phyloP scores from a whole-genome alignment of 2,888 invertebrate species.

The Drosophila suboccidentalis region DNA sequence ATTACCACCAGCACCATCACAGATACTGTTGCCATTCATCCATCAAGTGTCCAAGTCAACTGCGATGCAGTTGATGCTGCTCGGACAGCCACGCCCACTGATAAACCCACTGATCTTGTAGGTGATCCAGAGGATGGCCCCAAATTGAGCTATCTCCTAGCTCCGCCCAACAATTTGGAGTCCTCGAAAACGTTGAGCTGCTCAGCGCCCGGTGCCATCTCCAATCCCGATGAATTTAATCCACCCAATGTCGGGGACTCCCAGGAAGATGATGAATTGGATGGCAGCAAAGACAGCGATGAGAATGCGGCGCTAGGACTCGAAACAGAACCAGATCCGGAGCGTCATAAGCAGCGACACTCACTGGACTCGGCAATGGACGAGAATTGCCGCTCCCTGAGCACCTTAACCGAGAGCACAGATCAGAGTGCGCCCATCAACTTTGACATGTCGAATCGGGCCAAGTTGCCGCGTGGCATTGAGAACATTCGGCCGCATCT shows the following conservation, averaged over 20 bases:
- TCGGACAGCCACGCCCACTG: constrained; percentile 38
- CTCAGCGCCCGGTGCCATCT: constrained; percentile 94
- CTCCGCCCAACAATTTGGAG: constrained; percentile 87
- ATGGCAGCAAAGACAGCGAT: constrained; percentile 41
- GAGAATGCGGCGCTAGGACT: constrained; percentile 56
- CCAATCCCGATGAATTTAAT: constrained; percentile 84
- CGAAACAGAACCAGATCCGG: constrained; percentile 39
- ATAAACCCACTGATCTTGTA: constrained; percentile 69
- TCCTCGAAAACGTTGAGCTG: constrained; percentile 91
- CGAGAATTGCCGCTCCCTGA: constrained; percentile 92
- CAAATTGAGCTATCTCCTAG: constrained; percentile 82
- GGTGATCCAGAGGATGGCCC: constrained; percentile 67
- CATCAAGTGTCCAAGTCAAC: constrained; percentile 68
- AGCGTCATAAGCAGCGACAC: constrained; percentile 83
- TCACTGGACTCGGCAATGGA: constrained; percentile 87
- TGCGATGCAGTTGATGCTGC: constrained; percentile 59
- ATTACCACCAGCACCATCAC: constrained; percentile 62
- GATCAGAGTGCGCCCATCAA: constrained; percentile 96
- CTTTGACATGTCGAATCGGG: constrained; percentile 97
- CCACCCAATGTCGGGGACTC: constrained; percentile 35
- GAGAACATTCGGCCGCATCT: constrained; percentile 98
- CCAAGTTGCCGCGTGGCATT: constrained; percentile 97
- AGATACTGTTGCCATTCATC: constrained; percentile 65
- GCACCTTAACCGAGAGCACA: constrained; percentile 94
- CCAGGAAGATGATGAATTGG: constrained; percentile 29